These are phyloP conservation scores for Diaperis boleti DNA, from an alignment of 2,888 invertebrate genomes.

Conservation along the genomic window DNA sequence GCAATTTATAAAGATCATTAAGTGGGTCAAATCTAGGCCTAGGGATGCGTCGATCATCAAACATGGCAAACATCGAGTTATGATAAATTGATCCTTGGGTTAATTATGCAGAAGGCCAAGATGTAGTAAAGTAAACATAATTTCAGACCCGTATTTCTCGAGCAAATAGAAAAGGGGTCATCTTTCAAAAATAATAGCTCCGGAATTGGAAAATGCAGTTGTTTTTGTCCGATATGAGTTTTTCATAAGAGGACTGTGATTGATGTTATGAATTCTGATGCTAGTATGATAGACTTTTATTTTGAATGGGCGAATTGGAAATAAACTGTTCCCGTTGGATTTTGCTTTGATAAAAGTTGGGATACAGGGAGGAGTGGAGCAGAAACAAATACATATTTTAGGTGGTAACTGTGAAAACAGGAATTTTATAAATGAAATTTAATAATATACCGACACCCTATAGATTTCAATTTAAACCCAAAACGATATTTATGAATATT, in stretches of 20 bases:
- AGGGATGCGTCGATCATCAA: constrained; percentile 13
- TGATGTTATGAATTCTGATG: constrained; percentile 56
- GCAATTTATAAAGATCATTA: constrained; percentile 12
- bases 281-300: constrained; percentile 47
- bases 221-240: constrained; percentile 52
- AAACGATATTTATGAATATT: constrained; percentile 27
- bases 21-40: not conserved
- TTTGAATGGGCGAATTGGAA: constrained; percentile 44
- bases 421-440: not conserved
- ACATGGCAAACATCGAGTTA: constrained; percentile 27
- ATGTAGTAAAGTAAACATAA: constrained; percentile 36
- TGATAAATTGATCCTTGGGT: constrained; percentile 28
- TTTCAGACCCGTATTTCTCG: constrained; percentile 20
- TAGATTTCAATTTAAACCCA: constrained; percentile 21
- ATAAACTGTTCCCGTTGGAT: constrained; percentile 21
- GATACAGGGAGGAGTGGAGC: too few species aligned
- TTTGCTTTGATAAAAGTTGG: not conserved
- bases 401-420: too few species aligned
- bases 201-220: constrained; percentile 47
- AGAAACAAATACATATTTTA: too few species aligned
- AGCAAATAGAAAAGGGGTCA: constrained; percentile 20
- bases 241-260: constrained; percentile 55
- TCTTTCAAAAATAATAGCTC: constrained; percentile 38
- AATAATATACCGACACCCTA: too few species aligned
- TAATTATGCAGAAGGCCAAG: constrained; percentile 31